Percentiles rank a stretch among this genome's conserved stretches.
These are phyloP conservation scores for Lithosia quadra DNA, from an alignment of 2,888 invertebrate genomes.

Conservation along the genomic window DNA sequence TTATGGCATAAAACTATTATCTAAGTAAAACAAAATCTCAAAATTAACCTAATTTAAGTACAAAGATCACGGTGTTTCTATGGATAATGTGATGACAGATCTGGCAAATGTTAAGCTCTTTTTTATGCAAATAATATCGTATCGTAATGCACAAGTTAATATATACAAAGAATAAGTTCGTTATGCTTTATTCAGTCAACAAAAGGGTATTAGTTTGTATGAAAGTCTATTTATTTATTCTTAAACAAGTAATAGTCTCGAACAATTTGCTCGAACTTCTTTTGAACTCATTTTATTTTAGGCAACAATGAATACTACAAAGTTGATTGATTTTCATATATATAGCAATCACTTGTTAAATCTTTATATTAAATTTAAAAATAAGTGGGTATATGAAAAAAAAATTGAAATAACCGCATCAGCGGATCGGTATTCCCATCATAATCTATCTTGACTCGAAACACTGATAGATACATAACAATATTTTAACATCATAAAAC, in stretches of 20 bases:
- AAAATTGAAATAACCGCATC: neutral
- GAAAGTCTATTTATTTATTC: neutral
- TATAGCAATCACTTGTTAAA: neutral
- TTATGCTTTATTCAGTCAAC: neutral
- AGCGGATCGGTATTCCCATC: neutral
- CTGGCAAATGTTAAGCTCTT: conserved; percentile 53
- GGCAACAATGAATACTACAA: conserved; percentile 1
- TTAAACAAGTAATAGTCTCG: neutral
- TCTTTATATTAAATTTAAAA: too few species aligned
- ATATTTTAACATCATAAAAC: neutral
- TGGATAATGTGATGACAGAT: conserved; percentile 64
- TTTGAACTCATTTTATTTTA: neutral
- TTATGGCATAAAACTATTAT: conserved; percentile 84
- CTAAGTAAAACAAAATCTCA: conserved; percentile 75
- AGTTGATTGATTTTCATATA: neutral
- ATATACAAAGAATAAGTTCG: conserved; percentile 10
- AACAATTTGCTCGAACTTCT: too few species aligned
- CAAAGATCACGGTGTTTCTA: conserved; percentile 70
- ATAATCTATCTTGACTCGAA: neutral
- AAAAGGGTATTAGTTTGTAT: neutral
- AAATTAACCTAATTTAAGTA: conserved; percentile 80
- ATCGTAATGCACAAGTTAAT: conserved; percentile 31
- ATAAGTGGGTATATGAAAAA: too few species aligned
- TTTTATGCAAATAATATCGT: conserved; percentile 36
- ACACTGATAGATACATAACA: neutral